phyloP scores from a whole-genome alignment of 1,140 invertebrate species.

The Colletes latitarsis region DNA sequence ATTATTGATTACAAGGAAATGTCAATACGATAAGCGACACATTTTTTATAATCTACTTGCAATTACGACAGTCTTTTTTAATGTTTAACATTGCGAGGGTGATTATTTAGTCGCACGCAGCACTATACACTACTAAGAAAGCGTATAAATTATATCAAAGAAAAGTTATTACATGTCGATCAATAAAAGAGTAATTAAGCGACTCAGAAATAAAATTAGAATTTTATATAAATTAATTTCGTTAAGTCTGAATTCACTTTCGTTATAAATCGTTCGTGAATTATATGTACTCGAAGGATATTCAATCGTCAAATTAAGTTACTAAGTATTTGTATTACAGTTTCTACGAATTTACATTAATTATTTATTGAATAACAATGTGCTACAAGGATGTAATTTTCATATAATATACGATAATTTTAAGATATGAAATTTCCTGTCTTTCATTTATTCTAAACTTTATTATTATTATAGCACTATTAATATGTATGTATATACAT shows the following conservation, averaged over 20 bases:
- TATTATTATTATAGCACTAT: too few species aligned
- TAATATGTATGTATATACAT: too few species aligned
- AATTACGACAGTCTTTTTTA: neutral
- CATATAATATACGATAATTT: constrained; percentile 43
- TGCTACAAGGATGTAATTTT: constrained; percentile 38
- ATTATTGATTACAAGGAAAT: neutral
- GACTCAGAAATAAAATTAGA: constrained; percentile 13
- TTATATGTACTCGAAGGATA: neutral
- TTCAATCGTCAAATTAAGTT: neutral
- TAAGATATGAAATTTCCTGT: constrained; percentile 9
- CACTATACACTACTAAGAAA: constrained; percentile 27
- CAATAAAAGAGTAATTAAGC: constrained; percentile 10
- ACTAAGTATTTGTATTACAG: neutral
- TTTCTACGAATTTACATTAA: neutral
- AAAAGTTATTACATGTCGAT: constrained; percentile 29
- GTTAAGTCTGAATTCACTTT: neutral
- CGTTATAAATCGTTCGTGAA: neutral
- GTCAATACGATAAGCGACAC: neutral
- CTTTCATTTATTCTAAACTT: neutral
- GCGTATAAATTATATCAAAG: constrained; percentile 49
- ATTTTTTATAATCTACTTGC: neutral
- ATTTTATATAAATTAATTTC: neutral
- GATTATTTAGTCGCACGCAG: constrained; percentile 42
- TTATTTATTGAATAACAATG: neutral
- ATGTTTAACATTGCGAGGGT: neutral